Evolutionary conservation across 2,797 vertebrate genomes (phyloP).

Genomic region (Lepus townsendii): DNA sequence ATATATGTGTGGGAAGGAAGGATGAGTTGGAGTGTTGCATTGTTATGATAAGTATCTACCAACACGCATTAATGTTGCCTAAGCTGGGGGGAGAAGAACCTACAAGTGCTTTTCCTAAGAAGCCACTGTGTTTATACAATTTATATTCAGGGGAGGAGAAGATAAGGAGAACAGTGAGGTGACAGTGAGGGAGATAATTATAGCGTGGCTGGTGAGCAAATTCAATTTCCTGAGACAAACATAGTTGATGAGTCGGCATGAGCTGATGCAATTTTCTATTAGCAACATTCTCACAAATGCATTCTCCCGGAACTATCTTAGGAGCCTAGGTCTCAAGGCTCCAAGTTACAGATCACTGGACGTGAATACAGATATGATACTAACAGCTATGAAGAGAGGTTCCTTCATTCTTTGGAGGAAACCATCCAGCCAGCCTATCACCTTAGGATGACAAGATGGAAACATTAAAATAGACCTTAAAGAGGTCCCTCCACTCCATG

Average conservation of each 20-base stretch:
- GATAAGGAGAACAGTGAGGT: background rate
- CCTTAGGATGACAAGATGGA: background rate
- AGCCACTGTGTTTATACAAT: background rate
- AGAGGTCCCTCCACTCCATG: background rate
- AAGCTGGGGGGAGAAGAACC: background rate
- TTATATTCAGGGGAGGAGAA: background rate
- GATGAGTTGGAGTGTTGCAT: background rate
- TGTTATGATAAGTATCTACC: background rate
- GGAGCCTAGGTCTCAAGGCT: background rate
- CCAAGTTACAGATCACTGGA: background rate
- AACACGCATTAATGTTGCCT: background rate
- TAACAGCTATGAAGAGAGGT: too few relatives aligned
- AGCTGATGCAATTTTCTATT: background rate
- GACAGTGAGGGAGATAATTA: background rate
- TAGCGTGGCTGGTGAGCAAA: background rate
- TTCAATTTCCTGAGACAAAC: constrained; percentile 22
- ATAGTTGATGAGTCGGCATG: background rate
- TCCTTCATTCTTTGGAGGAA: background rate
- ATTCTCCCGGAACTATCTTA: background rate
- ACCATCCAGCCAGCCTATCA: background rate
- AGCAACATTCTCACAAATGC: background rate
- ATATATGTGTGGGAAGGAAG: too few relatives aligned
- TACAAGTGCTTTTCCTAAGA: background rate
- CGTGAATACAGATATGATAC: background rate
- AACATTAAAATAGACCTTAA: background rate